Evolutionary conservation across 2,797 vertebrate species (phyloP).

Genomic region (Babyrousa celebensis): DNA sequence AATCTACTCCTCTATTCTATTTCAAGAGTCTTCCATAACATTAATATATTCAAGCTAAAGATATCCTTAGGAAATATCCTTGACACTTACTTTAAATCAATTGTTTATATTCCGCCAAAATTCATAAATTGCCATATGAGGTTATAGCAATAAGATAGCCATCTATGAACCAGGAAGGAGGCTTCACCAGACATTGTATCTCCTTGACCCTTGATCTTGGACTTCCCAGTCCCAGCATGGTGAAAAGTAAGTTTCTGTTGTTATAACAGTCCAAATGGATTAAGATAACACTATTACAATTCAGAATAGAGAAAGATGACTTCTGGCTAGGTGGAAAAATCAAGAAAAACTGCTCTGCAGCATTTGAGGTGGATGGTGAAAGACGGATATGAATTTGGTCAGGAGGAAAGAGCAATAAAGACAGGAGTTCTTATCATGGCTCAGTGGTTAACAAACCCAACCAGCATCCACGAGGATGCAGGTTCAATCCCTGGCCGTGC

Average conservation of each 20-base stretch:
- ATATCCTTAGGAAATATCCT: not conserved
- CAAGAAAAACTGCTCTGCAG: not conserved
- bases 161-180: not conserved
- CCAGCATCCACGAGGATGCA: no score
- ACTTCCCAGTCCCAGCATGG: not conserved
- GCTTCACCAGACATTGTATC: not conserved
- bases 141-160: not conserved
- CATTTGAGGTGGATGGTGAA: not conserved
- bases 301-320: not conserved
- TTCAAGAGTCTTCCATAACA: not conserved
- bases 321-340: not conserved
- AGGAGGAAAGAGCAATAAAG: not conserved
- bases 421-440: no score
- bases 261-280: not conserved
- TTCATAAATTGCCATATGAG: not conserved
- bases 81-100: not conserved
- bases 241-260: slow-evolving; percentile 30
- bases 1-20: not conserved
- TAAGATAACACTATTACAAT: slow-evolving; percentile 24
- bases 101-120: not conserved
- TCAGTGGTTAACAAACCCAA: no score
- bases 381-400: not conserved
- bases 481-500: no score
- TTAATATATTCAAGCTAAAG: not conserved
- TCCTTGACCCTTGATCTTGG: not conserved